Conservation (phyloP, 2,113 vertebrate genomes). For the Falcunculus frontatus region DNA sequence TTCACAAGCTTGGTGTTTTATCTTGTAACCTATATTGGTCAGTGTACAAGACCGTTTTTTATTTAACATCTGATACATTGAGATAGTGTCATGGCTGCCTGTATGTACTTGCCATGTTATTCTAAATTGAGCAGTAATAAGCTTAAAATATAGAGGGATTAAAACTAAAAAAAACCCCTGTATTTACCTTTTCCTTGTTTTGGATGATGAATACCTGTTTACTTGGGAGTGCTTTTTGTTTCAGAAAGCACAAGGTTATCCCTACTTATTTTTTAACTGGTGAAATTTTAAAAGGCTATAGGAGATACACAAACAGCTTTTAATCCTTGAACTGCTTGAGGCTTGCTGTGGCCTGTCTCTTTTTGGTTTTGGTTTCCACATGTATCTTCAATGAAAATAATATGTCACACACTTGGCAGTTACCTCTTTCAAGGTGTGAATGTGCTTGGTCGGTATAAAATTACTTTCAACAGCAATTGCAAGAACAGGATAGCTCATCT, state of each 20-base stretch:
- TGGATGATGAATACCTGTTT: background rate
- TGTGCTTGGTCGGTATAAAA: background rate
- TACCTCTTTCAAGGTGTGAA: background rate
- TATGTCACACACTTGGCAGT: background rate
- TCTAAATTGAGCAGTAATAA: background rate
- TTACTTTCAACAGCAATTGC: background rate
- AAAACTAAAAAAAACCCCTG: background rate
- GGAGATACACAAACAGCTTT: background rate
- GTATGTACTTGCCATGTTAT: accelerated
- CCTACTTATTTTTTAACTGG: background rate
- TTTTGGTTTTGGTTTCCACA: background rate
- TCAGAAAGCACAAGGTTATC: background rate
- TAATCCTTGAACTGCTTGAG: background rate
- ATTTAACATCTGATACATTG: background rate
- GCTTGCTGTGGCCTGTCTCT: background rate
- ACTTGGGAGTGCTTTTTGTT: background rate
- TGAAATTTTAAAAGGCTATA: background rate
- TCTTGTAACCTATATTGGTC: background rate
- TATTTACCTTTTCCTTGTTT: background rate
- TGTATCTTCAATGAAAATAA: background rate
- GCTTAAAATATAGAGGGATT: background rate
- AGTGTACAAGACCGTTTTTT: background rate
- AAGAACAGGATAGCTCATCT: background rate
- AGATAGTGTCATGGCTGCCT: background rate
- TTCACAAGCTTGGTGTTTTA: background rate